phyloP scores from a whole-genome alignment of 1,140 invertebrate genomes.

The Calycopis cecrops region DNA sequence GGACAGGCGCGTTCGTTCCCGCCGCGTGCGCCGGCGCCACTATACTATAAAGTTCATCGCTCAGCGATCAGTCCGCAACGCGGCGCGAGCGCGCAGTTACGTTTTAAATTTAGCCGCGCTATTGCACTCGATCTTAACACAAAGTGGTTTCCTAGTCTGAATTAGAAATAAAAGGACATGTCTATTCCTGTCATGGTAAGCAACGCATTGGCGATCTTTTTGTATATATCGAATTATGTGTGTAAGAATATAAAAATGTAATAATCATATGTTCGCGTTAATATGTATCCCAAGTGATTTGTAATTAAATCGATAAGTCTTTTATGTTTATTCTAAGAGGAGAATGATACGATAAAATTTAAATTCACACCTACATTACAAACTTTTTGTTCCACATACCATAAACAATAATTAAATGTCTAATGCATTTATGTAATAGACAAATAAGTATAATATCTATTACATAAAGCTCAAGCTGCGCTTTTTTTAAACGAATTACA shows the following conservation, averaged over 20 bases:
- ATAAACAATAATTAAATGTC: no score
- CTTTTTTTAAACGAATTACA: no score
- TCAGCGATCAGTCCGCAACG: slow-evolving; percentile 50
- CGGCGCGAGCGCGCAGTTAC: slow-evolving; percentile 42
- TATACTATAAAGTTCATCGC: slow-evolving; percentile 52
- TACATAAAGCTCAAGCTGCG: no score
- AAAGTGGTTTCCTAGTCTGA: slow-evolving; percentile 51
- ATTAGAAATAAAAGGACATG: slow-evolving; percentile 55
- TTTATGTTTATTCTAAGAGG: no score
- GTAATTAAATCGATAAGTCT: no score
- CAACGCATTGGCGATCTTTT: background rate
- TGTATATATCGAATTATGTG: background rate
- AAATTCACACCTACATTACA: no score
- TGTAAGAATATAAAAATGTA: background rate
- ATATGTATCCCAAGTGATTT: no score
- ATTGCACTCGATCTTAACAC: slow-evolving; percentile 34
- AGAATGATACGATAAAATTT: no score
- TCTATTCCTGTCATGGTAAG: slow-evolving; percentile 45
- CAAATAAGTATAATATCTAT: no score
- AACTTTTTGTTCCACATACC: no score
- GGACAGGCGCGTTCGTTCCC: slow-evolving; percentile 45
- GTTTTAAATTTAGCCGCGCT: slow-evolving; percentile 27
- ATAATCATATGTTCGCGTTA: no score
- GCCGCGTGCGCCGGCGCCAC: slow-evolving; percentile 50
- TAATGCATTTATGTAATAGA: no score